Evolutionary conservation across 1,140 invertebrate genomes (phyloP), one percentile per base, ranked within the genome.

Genomic region (Dendrolimus punctatus): DNA sequence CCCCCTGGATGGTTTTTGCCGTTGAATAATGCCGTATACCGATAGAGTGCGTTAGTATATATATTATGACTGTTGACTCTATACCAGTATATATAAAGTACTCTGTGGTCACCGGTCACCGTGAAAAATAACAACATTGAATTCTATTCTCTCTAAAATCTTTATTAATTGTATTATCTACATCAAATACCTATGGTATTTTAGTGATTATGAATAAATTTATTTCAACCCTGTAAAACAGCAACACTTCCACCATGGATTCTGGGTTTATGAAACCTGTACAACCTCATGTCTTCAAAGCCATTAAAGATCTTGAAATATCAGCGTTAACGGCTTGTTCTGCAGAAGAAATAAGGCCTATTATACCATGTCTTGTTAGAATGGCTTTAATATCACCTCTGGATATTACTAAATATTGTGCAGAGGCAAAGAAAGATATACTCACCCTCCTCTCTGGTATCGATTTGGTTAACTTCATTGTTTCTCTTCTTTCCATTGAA

Each of bases 381-480:
- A 98, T 98, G 95, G 95, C 95, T 58, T 87, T 98, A 1, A 96
- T 98, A 62, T 93, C 93, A 39, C 94, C 96, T 5, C 80, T 97
- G 36, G 96, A 98, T 82, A 92, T 92, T 51, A 96, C 95, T 0
- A 91, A 91, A 64, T 91, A 93, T 43, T 98, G 96, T 80, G 91
- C 92, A 5, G 92, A 94, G 65, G 93, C 92, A 6, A 92, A 95
- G 61, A 96, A 97, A 77, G 92, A 95, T 64, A 95, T 98, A 46
- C 81, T 98, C 0, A 94, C 95, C 8, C 91, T 98, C 39, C 87
- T 99, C 0, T 95, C 95, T 2, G 95, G 95, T 4, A 95, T 98
- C 60, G 96, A 98, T 82, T 90, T 95, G 39, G 97, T 98, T 0
- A 99, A 99, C 85, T 95, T 95, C 46, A 95, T 99, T 50, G 96